A percentile compares a stretch with the other conserved stretches of the same genome.
phyloP scores from a whole-genome alignment of 2,797 vertebrate species.

The Micropoecilia bifurca region DNA sequence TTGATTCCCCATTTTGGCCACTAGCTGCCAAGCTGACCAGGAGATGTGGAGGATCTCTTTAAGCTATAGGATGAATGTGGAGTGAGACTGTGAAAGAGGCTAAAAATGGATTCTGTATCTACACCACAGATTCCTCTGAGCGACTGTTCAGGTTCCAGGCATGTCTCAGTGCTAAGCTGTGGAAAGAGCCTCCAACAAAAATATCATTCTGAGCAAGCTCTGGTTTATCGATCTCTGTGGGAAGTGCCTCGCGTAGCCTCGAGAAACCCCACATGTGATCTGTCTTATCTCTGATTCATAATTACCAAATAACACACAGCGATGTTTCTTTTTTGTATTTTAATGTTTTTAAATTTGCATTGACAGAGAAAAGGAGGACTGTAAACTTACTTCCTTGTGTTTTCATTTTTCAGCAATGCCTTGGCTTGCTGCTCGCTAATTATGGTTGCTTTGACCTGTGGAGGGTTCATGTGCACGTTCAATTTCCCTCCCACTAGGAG shows the following conservation, averaged over 20 bases:
- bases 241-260: slow-evolving; percentile 2
- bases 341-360: background rate
- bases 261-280: background rate
- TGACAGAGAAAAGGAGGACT: background rate
- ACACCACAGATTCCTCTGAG: slow-evolving; percentile 65
- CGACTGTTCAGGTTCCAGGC: slow-evolving; percentile 63
- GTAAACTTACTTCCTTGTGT: slow-evolving; percentile 80
- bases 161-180: slow-evolving; percentile 56
- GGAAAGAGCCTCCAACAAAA: slow-evolving; percentile 31
- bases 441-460: slow-evolving; percentile 97
- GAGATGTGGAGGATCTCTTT: slow-evolving; percentile 43
- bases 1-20: slow-evolving; percentile 24
- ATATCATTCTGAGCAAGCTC: slow-evolving; percentile 15
- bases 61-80: slow-evolving; percentile 67
- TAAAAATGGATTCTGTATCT: slow-evolving; percentile 69
- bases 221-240: slow-evolving; percentile 6
- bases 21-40: slow-evolving; percentile 36
- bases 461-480: slow-evolving; percentile 99
- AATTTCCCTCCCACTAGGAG: slow-evolving; percentile 95
- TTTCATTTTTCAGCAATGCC: slow-evolving; percentile 95
- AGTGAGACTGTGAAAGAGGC: slow-evolving; percentile 44
- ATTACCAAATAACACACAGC: background rate
- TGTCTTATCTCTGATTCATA: background rate
- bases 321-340: background rate
- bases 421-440: slow-evolving; percentile 98